Evolutionary conservation across 1,140 invertebrate species (phyloP), one percentile per base, ranked within the genome.

Genomic region (Sarcophaga peregrina): DNA sequence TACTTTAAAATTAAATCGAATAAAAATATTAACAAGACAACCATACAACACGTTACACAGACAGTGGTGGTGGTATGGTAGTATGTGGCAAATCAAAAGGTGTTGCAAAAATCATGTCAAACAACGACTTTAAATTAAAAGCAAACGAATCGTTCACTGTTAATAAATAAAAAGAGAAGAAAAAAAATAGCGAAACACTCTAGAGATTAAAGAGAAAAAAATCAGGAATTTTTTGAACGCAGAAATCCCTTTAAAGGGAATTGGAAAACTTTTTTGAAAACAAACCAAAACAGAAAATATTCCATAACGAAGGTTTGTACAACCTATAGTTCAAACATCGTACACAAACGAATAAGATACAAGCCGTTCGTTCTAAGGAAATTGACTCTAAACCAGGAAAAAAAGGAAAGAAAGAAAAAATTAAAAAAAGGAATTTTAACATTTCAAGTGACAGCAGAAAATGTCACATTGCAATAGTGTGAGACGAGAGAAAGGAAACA

Each of bases 1-100:
- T 78, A 78, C 75, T 78, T 78, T 78, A 78, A 78, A 68, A 68
- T 68, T 68, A 68, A 68, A 68, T 68, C n/a, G 25, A 74, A 46
- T 46, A 74, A 74, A 74, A n/a, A 58, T 58, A 58, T 58, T 58
- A 13, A 37, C 11, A 25, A 74, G 25, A 74, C 20, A 25, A 74
- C 2, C 15, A 58, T 58, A 58, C n/a, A n/a, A 58, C 52, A 58
- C 8, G 54, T n/a, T 13, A 3, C 0, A 58, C 54, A 58, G n/a
- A 58, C 13, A n/a, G n/a, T 5, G 4, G 25, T n/a, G 25, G 72
- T 4, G 13, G 25, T n/a, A n/a, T 20, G 7, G 11, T 13, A 73
- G 8, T 20, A 37, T 75, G 74, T 46, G 45, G 45, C 45, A 46
- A 75, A 75, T 17, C 25, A 75, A 10, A 75, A 47, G 47, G 74